phyloP scores from a whole-genome alignment of 64 coral and sea anemone genomes.

The Astreopora myriophthalma region DNA sequence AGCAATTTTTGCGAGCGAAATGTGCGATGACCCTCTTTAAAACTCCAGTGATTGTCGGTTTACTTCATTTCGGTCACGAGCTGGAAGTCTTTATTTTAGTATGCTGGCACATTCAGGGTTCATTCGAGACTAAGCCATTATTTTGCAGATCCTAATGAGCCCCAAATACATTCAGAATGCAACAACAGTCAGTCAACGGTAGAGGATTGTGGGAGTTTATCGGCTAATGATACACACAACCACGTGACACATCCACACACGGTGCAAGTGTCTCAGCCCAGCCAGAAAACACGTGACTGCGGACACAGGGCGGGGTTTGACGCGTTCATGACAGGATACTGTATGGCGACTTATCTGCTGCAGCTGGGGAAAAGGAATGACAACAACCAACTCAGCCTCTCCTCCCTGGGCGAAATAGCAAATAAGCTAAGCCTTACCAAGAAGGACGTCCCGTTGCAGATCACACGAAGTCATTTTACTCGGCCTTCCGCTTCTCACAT shows the following conservation, averaged over 20 bases:
- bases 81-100: too few relatives aligned
- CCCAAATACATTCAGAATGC: not conserved
- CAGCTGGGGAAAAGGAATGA: slow-evolving; percentile 50
- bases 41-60: too few relatives aligned
- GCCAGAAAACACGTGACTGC: slow-evolving; percentile 38
- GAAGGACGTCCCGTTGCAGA: slow-evolving; percentile 83
- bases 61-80: too few relatives aligned
- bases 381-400: not conserved
- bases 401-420: slow-evolving; percentile 39
- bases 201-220: not conserved
- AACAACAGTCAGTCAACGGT: not conserved
- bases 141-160: not conserved
- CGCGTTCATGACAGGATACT: slow-evolving; percentile 97
- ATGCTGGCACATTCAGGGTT: not conserved
- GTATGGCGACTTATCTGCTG: slow-evolving; percentile 71
- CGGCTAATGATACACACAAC: not conserved
- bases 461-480: slow-evolving; percentile 80
- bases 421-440: slow-evolving; percentile 82
- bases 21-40: too few relatives aligned
- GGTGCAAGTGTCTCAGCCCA: not conserved
- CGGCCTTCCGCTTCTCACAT: slow-evolving; percentile 66
- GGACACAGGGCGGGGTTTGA: slow-evolving; percentile 93
- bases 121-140: not conserved
- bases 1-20: too few relatives aligned
- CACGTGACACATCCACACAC: not conserved